Evolutionary conservation across 2,113 vertebrate genomes (phyloP), one percentile per base, ranked within the genome.

Genomic region (Cervus canadensis): DNA sequence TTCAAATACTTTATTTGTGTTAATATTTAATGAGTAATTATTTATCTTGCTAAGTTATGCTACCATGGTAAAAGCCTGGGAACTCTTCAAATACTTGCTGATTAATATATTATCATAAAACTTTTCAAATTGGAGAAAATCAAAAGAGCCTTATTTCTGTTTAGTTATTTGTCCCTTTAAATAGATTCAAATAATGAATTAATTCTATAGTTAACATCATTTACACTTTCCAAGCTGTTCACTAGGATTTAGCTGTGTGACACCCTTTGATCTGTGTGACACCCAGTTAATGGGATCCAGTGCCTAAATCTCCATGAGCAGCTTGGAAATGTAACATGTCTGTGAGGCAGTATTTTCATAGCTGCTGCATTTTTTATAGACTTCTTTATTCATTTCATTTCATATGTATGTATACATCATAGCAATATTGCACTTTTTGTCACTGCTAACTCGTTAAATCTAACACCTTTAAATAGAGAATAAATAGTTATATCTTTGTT

Each of bases 221-320:
- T 87, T 89, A 90, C 5, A 76, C 10, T 96, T 96, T 90, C 25
- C 87, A 95, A 95, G 78, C 25, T 92, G 40, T 45, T 79, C 21
- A 12, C 40, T 97, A 19, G 16, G 64, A 94, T 96, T 92, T 96
- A 83, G 28, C 64, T 64, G 36, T 96, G 33, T 84, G 85, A 90
- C 60, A 89, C 45, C n/a, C 60, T 97, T 95, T 92, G 74, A 95
- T 94, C 74, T 62, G 40, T 96, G 30, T 82, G 84, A 87, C 62
- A 87, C 30, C 33, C 64, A 95, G 57, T 95, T 92, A 95, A 94
- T 96, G 40, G 45, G 50, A 97, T 89, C 50, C 86, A 67, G 67
- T 71, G n/a, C n/a, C 76, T 87, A 97, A 91, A 93, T 96, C 36
- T 74, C 74, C 71, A 89, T 56, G 43, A 89, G 45, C 71, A 91